phyloP scores from a whole-genome alignment of 2,888 invertebrate genomes.

The Leptopilina syphax region DNA sequence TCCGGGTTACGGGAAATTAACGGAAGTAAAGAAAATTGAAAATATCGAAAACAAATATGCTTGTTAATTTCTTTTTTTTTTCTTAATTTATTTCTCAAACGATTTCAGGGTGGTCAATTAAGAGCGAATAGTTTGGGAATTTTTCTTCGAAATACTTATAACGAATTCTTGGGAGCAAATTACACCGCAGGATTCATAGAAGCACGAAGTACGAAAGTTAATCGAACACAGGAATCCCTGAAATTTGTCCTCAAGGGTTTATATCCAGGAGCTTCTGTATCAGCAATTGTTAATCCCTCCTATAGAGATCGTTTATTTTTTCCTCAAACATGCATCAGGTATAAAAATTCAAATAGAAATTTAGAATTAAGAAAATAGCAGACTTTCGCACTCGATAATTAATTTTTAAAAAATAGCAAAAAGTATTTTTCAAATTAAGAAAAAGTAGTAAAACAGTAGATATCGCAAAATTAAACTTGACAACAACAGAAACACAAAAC shows the following conservation, averaged over 20 bases:
- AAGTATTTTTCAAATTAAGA: too few relatives aligned
- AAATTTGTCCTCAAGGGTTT: constrained; percentile 83
- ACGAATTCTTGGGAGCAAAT: constrained; percentile 76
- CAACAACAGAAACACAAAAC: too few relatives aligned
- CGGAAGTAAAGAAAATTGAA: constrained; percentile 53
- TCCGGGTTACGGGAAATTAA: constrained; percentile 55
- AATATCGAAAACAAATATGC: background rate
- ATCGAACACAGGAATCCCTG: constrained; percentile 86
- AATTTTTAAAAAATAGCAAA: too few relatives aligned
- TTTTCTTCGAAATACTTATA: constrained; percentile 77
- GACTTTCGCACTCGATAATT: too few relatives aligned
- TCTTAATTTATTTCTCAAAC: background rate
- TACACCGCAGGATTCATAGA: constrained; percentile 73
- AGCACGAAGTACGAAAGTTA: constrained; percentile 82
- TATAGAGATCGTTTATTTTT: background rate
- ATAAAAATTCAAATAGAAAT: background rate
- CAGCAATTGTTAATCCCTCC: constrained; percentile 42
- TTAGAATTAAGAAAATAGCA: too few relatives aligned
- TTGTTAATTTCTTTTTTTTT: background rate
- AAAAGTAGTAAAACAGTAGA: too few relatives aligned
- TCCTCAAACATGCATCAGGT: constrained; percentile 4
- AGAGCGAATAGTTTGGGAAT: constrained; percentile 78
- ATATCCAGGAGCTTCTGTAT: constrained; percentile 81
- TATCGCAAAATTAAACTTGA: too few relatives aligned
- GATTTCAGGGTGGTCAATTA: constrained; percentile 78